phyloP scores from a whole-genome alignment of 2,888 invertebrate species.

The Netelia melanura region DNA sequence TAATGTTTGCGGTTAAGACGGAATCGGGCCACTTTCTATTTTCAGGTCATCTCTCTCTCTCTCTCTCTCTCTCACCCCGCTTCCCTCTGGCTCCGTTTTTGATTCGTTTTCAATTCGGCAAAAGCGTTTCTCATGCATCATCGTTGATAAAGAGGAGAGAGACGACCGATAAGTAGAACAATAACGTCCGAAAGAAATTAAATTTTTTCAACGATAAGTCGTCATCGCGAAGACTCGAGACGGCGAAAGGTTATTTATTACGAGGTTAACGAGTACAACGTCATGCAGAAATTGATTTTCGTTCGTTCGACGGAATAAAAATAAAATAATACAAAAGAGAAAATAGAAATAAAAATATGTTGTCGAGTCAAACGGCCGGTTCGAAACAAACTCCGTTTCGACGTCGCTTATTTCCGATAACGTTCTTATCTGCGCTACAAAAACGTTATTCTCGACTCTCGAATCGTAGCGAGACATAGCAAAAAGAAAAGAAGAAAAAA shows the following conservation, averaged over 20 bases:
- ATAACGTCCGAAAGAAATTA: not conserved
- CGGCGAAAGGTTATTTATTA: not conserved
- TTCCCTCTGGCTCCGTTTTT: not conserved
- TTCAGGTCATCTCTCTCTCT: conserved; percentile 27
- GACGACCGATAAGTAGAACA: not conserved
- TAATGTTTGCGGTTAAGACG: conserved; percentile 82
- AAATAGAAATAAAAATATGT: conserved; percentile 9
- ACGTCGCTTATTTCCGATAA: conserved; percentile 39
- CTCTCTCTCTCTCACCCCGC: not conserved
- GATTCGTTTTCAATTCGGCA: conserved; percentile 21
- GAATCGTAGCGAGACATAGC: not conserved
- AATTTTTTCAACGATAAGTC: not conserved
- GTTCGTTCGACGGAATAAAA: not conserved
- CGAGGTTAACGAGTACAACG: not conserved
- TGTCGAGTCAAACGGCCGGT: conserved; percentile 9
- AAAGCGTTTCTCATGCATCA: conserved; percentile 46
- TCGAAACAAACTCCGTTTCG: conserved; percentile 11
- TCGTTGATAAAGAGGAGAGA: not conserved
- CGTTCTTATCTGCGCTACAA: conserved; percentile 29
- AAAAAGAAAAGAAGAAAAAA: conserved; percentile 10
- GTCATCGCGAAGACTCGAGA: not conserved
- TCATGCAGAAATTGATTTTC: conserved; percentile 8
- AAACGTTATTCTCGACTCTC: not conserved
- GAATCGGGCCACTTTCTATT: conserved; percentile 64
- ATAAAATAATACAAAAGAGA: not conserved